Base-by-base conservation (phyloP, 2,797 vertebrate species). In the Tapirus indicus region DNA sequence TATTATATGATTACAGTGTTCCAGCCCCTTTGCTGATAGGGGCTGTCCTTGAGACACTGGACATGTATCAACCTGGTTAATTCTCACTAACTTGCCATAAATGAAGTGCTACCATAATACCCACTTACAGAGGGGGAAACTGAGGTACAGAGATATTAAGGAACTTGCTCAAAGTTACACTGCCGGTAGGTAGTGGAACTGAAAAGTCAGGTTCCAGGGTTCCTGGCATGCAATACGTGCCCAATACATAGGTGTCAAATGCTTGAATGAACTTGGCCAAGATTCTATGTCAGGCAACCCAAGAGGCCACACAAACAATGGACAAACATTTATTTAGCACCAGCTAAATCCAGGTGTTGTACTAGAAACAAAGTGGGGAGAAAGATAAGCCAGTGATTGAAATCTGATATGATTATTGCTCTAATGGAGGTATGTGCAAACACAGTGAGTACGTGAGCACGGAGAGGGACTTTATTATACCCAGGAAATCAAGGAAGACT, bases 81-180 rank as follows among this genome's bases (percentile, higher is more conserved):
- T 60, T 90, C 71, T 96, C 25, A 66, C 20, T 82, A 44, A 58
- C 7, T 86, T 91, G 11, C 38, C 66, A 88, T 58, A 60, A 64
- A 32, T 29, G 52, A 80, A 66, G 21, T n/a, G 10, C 18, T 54
- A 41, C 5, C 80, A 72, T 64, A 14, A 64, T 66, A 11, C 47
- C 32, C 62, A 71, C 23, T 86, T 86, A 62, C 64, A 92, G 82
- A 92, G 58, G 86, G 78, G 72, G 60, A 94, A 71, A 83, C 68
- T 60, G 85, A 98, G 88, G 49, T 54, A 62, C 85, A 75, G 18
- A 78, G 64, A 69, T 1, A 52, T 77, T 54, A 88, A 95, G 41
- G 69, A 79, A 56, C 14, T 58, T 80, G 21, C 78, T 80, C 74
- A 32, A 83, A 88, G n/a, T 66, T 9, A 60, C 1, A 35, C 16